These are phyloP conservation scores for Apostichopus parvimensis DNA, from an alignment of 35 echinoderm and acorn worm genomes.

Conservation along the genomic window DNA sequence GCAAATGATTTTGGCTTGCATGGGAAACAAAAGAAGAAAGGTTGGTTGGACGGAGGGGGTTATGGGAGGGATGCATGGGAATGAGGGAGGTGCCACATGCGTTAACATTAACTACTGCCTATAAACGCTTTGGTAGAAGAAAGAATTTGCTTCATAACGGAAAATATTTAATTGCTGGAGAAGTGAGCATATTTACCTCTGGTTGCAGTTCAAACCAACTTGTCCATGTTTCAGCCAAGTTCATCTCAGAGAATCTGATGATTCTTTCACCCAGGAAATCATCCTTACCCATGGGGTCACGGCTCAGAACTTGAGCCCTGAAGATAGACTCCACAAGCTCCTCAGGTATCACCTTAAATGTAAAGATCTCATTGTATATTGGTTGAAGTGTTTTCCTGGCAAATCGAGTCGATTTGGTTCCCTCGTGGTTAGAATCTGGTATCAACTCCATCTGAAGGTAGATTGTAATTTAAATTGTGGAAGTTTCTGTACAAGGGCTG, in stretches of 20 bases:
- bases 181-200: constrained; percentile 58
- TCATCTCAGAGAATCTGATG: constrained; percentile 61
- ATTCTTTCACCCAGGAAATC: constrained; percentile 96
- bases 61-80: too few species aligned
- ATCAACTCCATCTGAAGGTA: constrained; percentile 78
- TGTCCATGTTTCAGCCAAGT: constrained; percentile 72
- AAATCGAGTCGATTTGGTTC: constrained; percentile 65
- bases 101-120: too few species aligned
- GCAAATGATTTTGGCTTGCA: too few species aligned
- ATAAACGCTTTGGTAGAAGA: too few species aligned
- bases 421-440: constrained; percentile 71
- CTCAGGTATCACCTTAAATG: constrained; percentile 66
- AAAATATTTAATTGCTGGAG: neutral
- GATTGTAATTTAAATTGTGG: too few species aligned
- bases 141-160: too few species aligned
- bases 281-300: constrained; percentile 88
- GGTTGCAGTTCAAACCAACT: constrained; percentile 86
- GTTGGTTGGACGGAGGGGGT: too few species aligned
- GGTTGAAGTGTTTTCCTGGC: constrained; percentile 71
- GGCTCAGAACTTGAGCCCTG: constrained; percentile 71
- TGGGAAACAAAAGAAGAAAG: too few species aligned
- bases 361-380: constrained; percentile 93
- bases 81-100: too few species aligned
- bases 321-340: constrained; percentile 67
- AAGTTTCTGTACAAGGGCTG: too few species aligned